Evolutionary conservation across 2,797 vertebrate species (phyloP).

Genomic region (Smutsia gigantea): DNA sequence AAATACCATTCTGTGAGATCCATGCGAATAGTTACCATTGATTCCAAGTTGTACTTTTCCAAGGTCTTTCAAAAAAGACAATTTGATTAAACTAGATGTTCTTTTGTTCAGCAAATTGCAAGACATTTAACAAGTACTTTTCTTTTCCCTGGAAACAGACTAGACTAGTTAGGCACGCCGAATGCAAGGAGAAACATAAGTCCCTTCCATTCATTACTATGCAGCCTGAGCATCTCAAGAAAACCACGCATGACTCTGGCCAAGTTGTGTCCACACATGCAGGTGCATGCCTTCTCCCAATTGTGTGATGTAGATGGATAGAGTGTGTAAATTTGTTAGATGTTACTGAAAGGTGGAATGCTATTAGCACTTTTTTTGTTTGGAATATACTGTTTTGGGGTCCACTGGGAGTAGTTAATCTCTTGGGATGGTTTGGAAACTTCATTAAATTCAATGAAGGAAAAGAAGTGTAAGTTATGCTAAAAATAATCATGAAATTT

Average conservation of each 20-base stretch:
- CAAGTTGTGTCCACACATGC: background rate
- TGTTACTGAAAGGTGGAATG: constrained; percentile 65
- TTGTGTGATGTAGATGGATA: constrained; percentile 21
- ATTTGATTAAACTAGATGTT: background rate
- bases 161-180: constrained; percentile 14
- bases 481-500: constrained; percentile 74
- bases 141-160: constrained; percentile 44
- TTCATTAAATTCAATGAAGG: constrained; percentile 73
- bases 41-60: background rate
- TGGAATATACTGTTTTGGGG: constrained; percentile 51
- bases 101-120: constrained; percentile 50
- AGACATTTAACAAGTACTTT: constrained; percentile 42
- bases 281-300: constrained; percentile 56
- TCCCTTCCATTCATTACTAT: background rate
- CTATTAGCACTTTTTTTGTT: constrained; percentile 73
- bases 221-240: background rate
- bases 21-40: background rate
- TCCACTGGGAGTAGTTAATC: constrained; percentile 52
- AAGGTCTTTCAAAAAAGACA: background rate
- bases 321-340: constrained; percentile 67
- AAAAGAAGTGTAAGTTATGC: constrained; percentile 72
- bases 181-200: constrained; percentile 16
- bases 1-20: background rate
- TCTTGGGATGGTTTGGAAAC: constrained; percentile 68
- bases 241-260: constrained; percentile 6